phyloP scores from a whole-genome alignment of 1,140 invertebrate genomes.

The Hormaphis cornu region DNA sequence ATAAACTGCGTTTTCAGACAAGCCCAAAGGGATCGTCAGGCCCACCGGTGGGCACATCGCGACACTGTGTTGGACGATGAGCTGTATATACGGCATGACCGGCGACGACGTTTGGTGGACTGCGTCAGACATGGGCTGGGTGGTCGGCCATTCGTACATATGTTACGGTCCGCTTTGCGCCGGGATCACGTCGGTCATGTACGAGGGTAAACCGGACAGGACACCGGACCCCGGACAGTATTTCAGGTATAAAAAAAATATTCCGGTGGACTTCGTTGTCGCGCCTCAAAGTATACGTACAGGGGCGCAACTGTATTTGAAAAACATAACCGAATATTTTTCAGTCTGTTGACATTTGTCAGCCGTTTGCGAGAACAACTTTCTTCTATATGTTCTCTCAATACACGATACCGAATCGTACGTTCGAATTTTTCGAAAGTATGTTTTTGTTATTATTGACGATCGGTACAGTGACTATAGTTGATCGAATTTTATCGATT shows the following conservation, averaged over 20 bases:
- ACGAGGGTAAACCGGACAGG: conserved; percentile 88
- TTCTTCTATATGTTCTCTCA: no score
- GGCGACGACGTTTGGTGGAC: conserved; percentile 83
- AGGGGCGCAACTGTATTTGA: no score
- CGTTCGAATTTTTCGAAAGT: no score
- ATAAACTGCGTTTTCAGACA: conserved; percentile 51
- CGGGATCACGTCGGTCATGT: conserved; percentile 76
- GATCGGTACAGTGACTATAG: no score
- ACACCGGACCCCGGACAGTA: conserved; percentile 85
- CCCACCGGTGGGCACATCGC: conserved; percentile 80
- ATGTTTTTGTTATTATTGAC: no score
- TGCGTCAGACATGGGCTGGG: conserved; percentile 85
- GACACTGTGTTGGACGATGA: conserved; percentile 73
- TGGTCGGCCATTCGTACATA: conserved; percentile 89
- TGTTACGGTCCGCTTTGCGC: conserved; percentile 79
- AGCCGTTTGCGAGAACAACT: no score
- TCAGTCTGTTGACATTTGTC: no score
- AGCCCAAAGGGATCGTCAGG: conserved; percentile 74
- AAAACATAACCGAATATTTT: no score
- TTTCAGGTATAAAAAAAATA: conserved; percentile 68
- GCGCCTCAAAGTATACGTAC: no score
- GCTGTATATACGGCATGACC: conserved; percentile 68
- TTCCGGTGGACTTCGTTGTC: no score
- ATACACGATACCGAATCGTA: no score
- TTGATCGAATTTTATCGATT: no score